Base-by-base conservation (phyloP, 92 coral and sea anemone species). In the Epizoanthus fatuus region DNA sequence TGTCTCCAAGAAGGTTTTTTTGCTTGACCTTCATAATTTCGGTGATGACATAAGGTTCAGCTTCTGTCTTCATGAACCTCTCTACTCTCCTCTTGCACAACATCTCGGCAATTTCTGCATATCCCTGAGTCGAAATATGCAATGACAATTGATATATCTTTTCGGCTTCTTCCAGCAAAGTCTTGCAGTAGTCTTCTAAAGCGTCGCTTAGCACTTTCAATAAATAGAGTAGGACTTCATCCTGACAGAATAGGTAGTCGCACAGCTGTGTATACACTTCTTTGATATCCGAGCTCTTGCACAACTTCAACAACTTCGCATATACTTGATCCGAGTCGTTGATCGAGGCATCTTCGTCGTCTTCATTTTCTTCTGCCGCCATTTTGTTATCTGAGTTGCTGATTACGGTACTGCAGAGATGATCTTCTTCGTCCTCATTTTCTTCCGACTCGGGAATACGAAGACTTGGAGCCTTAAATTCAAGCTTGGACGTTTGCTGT, bases 71-170 rank as follows among this genome's bases (percentile, higher is more conserved):
- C 74, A 81, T 81, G 22, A 81, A 81, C 32, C 1, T 47, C 17
- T 64, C 56, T 22, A 81, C 77, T n/a, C 32, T 12, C 13, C 16
- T 53, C 70, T 32, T 37, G 70, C 86, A 81, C 55, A 66, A 55
- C 42, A 66, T 66, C 32, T 67, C 76, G 14, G 58, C 47, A 17
- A 81, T 17, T 3, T n/a, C 25, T 29, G 25, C 15, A 16, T 44
- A 64, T 47, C 80, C 60, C 38, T 74, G 58, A 80, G 62, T 29
- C 47, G 58, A 52, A 42, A 45, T 53, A 65, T 29, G 22, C 60
- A 67, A 20, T 22, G 25, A 22, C 25, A 22, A 22, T 22, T 22
- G 25, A 22, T 22, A 22, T 10, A 6, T 39, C 3, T 9, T 6
- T 19, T 67, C 77, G 35, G 60, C 71, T 12, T 39, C 19, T 42